A percentile compares a stretch with the other conserved stretches of the same genome.
phyloP scores from a whole-genome alignment of 2,888 invertebrate species.

The Oscheius sp. region DNA sequence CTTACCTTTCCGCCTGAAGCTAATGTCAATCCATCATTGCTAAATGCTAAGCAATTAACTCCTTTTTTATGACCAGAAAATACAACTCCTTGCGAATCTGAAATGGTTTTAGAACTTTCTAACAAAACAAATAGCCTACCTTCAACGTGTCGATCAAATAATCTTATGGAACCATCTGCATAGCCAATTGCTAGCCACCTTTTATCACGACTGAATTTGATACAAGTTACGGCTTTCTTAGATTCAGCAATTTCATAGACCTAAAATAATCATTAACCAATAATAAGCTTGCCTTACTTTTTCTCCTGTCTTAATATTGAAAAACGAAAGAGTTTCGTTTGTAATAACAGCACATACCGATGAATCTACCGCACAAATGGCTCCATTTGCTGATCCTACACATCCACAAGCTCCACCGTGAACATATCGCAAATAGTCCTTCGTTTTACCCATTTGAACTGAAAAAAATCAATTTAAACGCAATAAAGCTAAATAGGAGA shows the following conservation, averaged over 20 bases:
- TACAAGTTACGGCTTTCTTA: slow-evolving; percentile 81
- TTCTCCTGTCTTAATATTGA: slow-evolving; percentile 88
- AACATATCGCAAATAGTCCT: slow-evolving; percentile 89
- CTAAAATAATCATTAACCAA: slow-evolving; percentile 39
- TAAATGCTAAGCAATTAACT: slow-evolving; percentile 84
- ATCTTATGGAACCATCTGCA: slow-evolving; percentile 79
- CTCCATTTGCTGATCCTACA: slow-evolving; percentile 80
- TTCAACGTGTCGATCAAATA: slow-evolving; percentile 46
- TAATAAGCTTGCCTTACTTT: slow-evolving; percentile 74
- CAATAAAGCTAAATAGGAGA: not conserved
- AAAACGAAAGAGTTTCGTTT: slow-evolving; percentile 89
- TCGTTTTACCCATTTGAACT: slow-evolving; percentile 74
- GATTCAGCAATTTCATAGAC: slow-evolving; percentile 50
- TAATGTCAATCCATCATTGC: slow-evolving; percentile 83
- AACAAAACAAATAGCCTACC: slow-evolving; percentile 72
- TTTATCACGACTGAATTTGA: slow-evolving; percentile 82
- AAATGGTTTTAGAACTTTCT: slow-evolving; percentile 23
- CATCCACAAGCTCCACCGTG: slow-evolving; percentile 87
- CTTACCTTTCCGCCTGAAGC: slow-evolving; percentile 86
- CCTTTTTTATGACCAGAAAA: slow-evolving; percentile 85
- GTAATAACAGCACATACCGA: slow-evolving; percentile 87
- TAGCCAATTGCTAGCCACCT: slow-evolving; percentile 89
- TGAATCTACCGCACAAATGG: slow-evolving; percentile 82
- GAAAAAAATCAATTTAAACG: not conserved
- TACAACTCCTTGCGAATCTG: slow-evolving; percentile 77